These are phyloP conservation scores for Muricea muricata DNA, from an alignment of 92 coral and sea anemone species.

Conservation along the genomic window DNA sequence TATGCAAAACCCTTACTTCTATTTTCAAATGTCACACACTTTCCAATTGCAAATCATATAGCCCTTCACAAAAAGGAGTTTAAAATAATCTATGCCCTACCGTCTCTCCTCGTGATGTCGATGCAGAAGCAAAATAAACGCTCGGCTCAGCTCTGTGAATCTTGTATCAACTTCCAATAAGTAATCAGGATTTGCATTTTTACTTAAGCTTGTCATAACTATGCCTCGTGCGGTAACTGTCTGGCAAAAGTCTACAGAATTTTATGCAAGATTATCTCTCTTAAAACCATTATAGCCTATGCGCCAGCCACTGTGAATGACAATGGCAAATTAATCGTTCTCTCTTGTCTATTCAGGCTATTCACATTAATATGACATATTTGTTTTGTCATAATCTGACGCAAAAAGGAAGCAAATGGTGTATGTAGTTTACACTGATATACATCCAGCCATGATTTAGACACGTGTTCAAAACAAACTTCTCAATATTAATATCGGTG, in stretches of 20 bases:
- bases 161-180: conserved; percentile 5
- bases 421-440: too few species aligned
- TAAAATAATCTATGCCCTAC: not conserved
- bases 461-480: conserved; percentile 8
- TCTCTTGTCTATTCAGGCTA: conserved; percentile 4
- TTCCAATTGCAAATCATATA: too few species aligned
- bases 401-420: conserved; percentile 2
- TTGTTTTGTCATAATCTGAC: conserved; percentile 33
- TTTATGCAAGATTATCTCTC: not conserved
- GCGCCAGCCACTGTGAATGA: not conserved
- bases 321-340: not conserved
- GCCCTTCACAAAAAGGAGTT: not conserved
- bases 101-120: conserved; percentile 3
- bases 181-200: not conserved
- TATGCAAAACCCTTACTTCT: not conserved
- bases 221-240: too few species aligned
- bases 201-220: not conserved
- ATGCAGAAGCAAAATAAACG: conserved; percentile 18
- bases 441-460: not conserved
- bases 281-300: not conserved
- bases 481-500: not conserved
- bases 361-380: conserved; percentile 27
- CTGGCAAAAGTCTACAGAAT: not conserved
- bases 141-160: conserved; percentile 21
- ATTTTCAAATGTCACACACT: not conserved